These are phyloP conservation scores for Brachionus angularis DNA, from an alignment of 1,140 invertebrate species.

Conservation along the genomic window DNA sequence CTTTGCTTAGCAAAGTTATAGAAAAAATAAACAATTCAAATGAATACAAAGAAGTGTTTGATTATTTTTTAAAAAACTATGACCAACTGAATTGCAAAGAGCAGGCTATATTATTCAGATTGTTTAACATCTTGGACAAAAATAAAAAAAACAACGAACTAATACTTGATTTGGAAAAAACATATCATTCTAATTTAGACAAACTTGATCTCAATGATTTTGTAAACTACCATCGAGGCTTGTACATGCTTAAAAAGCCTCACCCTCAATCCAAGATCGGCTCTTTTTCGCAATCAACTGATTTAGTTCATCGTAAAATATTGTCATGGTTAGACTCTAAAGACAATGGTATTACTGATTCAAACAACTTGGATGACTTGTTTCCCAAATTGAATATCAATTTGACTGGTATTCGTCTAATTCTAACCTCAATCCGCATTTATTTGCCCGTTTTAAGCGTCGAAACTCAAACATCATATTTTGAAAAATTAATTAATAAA, in stretches of 20 bases:
- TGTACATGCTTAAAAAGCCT: constrained; percentile 3
- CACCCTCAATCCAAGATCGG: neutral
- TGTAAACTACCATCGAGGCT: constrained; percentile 6
- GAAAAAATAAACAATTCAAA: neutral
- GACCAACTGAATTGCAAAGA: neutral
- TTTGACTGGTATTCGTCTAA: neutral
- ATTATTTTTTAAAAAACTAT: constrained; percentile 29
- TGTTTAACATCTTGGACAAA: constrained; percentile 28
- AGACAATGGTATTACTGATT: neutral
- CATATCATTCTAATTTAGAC: neutral
- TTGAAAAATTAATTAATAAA: constrained; percentile 4
- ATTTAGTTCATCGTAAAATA: constrained; percentile 1
- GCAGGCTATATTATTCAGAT: constrained; percentile 5
- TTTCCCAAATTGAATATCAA: constrained; percentile 6
- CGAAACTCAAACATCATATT: constrained; percentile 10
- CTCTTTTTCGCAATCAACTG: constrained; percentile 1
- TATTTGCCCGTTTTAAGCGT: constrained; percentile 7
- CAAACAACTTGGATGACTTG: neutral
- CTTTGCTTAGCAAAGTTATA: neutral
- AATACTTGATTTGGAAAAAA: neutral
- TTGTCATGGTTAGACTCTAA: neutral
- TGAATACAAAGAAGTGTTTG: neutral
- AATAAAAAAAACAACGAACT: neutral
- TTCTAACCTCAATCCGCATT: neutral
- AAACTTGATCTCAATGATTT: constrained; percentile 14